phyloP scores from a whole-genome alignment of 2,797 vertebrate species.

The Sebastes minor region DNA sequence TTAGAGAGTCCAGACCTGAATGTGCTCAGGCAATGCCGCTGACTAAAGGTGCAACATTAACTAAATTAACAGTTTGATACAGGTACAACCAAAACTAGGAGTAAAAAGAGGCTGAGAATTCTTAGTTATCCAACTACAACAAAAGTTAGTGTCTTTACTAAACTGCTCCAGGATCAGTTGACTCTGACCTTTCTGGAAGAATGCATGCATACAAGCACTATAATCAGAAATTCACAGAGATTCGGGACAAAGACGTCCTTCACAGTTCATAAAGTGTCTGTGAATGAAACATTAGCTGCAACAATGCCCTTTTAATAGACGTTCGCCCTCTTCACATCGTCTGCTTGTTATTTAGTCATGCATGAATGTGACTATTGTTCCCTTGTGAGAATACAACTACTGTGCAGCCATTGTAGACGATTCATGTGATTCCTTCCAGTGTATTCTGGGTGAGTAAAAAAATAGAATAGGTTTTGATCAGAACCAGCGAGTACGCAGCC shows the following conservation, averaged over 20 bases:
- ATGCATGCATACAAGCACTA: not conserved
- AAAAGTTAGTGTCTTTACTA: not conserved
- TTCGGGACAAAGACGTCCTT: slow-evolving; percentile 36
- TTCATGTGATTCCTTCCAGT: not conserved
- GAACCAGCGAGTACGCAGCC: not conserved
- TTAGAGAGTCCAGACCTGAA: not conserved
- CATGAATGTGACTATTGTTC: slow-evolving; percentile 42
- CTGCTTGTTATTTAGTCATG: slow-evolving; percentile 16
- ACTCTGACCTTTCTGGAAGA: not conserved
- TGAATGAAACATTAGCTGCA: slow-evolving; percentile 9
- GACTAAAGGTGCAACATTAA: not conserved
- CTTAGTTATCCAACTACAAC: not conserved
- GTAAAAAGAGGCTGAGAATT: not conserved
- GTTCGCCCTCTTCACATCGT: not conserved
- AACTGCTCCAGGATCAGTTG: not conserved
- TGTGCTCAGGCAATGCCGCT: not conserved
- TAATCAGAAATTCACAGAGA: not conserved
- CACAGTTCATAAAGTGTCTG: slow-evolving; percentile 22
- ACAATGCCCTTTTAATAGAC: slow-evolving; percentile 17
- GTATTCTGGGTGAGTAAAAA: not conserved
- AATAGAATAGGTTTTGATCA: not conserved
- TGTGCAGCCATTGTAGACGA: not conserved
- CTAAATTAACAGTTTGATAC: not conserved
- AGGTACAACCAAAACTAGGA: not conserved
- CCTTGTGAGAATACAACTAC: not conserved